Conservation (phyloP, 2,797 vertebrate genomes). For the Phoebastria nigripes region DNA sequence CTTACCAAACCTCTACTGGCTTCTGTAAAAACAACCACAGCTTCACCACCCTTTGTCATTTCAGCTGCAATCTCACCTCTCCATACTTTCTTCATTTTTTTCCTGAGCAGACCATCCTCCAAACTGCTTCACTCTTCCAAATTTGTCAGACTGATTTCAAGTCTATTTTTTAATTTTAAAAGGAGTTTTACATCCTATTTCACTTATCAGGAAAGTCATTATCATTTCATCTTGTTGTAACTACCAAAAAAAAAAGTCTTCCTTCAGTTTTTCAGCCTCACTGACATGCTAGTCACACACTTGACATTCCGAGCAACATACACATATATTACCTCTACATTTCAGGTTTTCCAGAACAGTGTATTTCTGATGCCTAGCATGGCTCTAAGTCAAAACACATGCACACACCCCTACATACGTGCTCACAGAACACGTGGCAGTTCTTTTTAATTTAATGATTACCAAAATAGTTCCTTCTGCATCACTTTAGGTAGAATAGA, state of each 20-base stretch:
- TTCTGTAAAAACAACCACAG: neutral
- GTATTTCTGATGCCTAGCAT: neutral
- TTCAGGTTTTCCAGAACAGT: neutral
- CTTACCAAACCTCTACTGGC: neutral
- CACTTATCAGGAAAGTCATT: neutral
- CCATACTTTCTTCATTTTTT: neutral
- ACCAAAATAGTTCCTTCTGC: neutral
- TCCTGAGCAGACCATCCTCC: neutral
- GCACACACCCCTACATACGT: too few relatives aligned
- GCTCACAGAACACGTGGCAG: neutral
- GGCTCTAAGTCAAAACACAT: neutral
- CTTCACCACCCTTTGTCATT: neutral
- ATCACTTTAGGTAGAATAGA: neutral
- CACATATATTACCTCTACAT: neutral
- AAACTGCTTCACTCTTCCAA: neutral
- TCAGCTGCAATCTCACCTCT: neutral
- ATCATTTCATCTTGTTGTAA: neutral
- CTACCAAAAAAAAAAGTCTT: accelerated
- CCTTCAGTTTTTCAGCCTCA: neutral
- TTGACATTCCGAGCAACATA: neutral
- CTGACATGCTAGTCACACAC: neutral
- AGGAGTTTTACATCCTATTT: neutral
- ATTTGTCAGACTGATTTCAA: neutral
- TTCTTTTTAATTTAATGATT: neutral
- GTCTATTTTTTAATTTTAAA: neutral